phyloP scores from a whole-genome alignment of 2,113 vertebrate genomes.

The Cardinalis cardinalis region DNA sequence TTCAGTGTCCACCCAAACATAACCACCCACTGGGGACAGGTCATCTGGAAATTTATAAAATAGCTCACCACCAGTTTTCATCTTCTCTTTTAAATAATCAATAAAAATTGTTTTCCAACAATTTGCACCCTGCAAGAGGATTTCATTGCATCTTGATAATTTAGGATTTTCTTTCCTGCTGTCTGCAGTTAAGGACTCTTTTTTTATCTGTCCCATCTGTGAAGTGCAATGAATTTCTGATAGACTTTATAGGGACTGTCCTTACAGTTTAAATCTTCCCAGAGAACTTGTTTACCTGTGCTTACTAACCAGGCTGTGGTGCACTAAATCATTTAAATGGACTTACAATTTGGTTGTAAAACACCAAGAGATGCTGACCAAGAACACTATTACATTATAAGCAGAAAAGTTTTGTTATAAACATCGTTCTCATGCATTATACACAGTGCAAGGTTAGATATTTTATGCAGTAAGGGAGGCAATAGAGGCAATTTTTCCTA shows the following conservation, averaged over 20 bases:
- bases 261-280: conserved; percentile 68
- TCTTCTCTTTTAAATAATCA: background rate
- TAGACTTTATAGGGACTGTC: conserved; percentile 62
- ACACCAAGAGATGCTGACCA: conserved; percentile 22
- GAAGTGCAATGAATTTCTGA: conserved; percentile 68
- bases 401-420: background rate
- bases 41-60: background rate
- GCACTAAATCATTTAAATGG: conserved; percentile 58
- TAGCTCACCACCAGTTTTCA: background rate
- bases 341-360: conserved; percentile 33
- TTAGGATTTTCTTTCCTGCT: conserved; percentile 47
- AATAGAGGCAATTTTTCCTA: background rate
- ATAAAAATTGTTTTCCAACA: background rate
- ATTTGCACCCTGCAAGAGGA: background rate
- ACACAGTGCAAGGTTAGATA: background rate
- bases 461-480: background rate
- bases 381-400: background rate
- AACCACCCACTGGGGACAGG: background rate
- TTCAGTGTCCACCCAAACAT: background rate
- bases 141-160: conserved; percentile 40
- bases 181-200: background rate
- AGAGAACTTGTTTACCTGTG: conserved; percentile 58
- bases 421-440: background rate
- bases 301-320: conserved; percentile 42
- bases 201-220: conserved; percentile 62